Evolutionary conservation across 2,113 vertebrate genomes (phyloP), one percentile per base, ranked within the genome.

Genomic region (Saccopteryx bilineata): DNA sequence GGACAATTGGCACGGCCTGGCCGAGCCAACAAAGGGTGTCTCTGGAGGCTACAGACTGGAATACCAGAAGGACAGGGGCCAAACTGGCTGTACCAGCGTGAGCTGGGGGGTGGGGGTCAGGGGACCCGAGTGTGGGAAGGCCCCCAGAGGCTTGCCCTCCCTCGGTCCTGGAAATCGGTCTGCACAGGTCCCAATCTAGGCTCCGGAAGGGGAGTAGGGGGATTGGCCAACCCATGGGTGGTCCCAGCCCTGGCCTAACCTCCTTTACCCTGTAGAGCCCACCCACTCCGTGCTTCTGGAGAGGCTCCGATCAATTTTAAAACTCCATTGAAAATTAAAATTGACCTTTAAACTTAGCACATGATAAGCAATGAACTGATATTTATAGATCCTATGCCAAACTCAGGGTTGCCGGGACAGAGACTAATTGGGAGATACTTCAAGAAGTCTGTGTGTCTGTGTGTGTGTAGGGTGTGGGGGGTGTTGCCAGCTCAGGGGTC

Each of bases 111-210:
- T 24, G 0, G 18, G 66, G 52, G 19, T 28, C 61, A 65, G 87
- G 86, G 50, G 94, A 39, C 63, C 21, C 0, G 2, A 84, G 87
- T 56, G 71, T 87, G 95, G 81, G 90, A 94, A 96, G 68, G 82
- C 2, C 76, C 87, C 83, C 0, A 15, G 90, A 58, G 82, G 75
- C 93, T 87, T 91, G 19, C 48, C 60, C 50, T 81, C 75, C 23
- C 23, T 12, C 74, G 78, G 75, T 39, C 2, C 3, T 18, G 56
- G 48, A 69, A 86, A 71, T 50, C 86, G 54, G 63, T 81, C 75
- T 68, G 81, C 52, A 52, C 87, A 52, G 23, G 90, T 58, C 93
- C 58, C 19, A 48, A 39, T n/a, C 19, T 7, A 1, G 24, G 61
- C 87, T 92, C 71, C 76, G 63, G 11, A 50, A 28, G 54, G 39